Evolutionary conservation across 2,888 invertebrate genomes (phyloP).

Genomic region (Drosophila histrio): DNA sequence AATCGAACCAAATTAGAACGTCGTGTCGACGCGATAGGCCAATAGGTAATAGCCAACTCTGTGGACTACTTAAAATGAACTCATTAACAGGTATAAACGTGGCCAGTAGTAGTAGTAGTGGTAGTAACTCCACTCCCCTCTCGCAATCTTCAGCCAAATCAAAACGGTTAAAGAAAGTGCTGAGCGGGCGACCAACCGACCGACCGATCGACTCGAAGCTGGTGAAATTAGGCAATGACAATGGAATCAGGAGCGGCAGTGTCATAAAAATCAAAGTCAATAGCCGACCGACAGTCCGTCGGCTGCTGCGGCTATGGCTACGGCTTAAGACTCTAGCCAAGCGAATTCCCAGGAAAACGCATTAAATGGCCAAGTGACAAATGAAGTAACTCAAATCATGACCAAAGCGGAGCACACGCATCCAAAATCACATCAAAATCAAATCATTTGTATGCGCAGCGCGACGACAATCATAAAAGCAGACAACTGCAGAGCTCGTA

Average conservation of each 20-base stretch:
- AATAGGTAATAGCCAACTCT: slow-evolving; percentile 30
- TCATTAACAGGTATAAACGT: slow-evolving; percentile 63
- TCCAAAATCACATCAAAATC: slow-evolving; percentile 71
- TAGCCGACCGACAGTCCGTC: slow-evolving; percentile 56
- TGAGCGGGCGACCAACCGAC: slow-evolving; percentile 29
- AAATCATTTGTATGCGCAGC: slow-evolving; percentile 83
- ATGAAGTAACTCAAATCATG: slow-evolving; percentile 78
- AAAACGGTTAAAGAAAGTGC: slow-evolving; percentile 67
- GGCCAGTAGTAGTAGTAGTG: too few species aligned
- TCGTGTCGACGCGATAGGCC: slow-evolving; percentile 6
- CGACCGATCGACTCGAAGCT: slow-evolving; percentile 4
- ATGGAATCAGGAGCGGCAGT: slow-evolving; percentile 36
- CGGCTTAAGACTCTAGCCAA: slow-evolving; percentile 12
- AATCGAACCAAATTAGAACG: slow-evolving; percentile 68
- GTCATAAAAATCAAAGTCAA: slow-evolving; percentile 75
- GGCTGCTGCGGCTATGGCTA: slow-evolving; percentile 36
- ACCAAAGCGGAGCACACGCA: slow-evolving; percentile 70
- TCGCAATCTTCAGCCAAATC: slow-evolving; percentile 44
- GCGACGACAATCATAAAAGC: slow-evolving; percentile 76
- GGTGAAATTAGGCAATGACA: slow-evolving; percentile 70
- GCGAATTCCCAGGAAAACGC: slow-evolving; percentile 75
- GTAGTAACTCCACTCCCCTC: slow-evolving; percentile 3
- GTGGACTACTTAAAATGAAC: slow-evolving; percentile 71
- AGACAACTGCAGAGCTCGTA: slow-evolving; percentile 76
- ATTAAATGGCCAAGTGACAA: slow-evolving; percentile 78